Evolutionary conservation across 2,888 invertebrate species (phyloP).

Genomic region (Deilephila porcellus): DNA sequence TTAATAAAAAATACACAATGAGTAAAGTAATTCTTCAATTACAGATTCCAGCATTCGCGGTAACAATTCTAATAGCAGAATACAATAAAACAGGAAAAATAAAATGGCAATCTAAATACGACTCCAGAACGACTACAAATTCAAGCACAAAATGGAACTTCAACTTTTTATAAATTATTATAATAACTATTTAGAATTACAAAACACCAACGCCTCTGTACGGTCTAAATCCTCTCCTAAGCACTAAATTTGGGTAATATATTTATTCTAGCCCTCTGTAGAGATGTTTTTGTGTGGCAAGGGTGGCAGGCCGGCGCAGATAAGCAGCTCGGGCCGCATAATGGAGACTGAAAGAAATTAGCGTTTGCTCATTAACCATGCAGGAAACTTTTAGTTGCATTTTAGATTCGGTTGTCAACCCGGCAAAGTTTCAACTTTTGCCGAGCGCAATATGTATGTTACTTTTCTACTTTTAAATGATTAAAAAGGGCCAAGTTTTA

Average conservation of each 20-base stretch:
- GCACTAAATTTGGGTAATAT: background rate
- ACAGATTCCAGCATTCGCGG: too few species aligned
- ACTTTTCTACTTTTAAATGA: slow-evolving; percentile 14
- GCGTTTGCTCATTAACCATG: slow-evolving; percentile 62
- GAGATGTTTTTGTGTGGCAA: slow-evolving; percentile 31
- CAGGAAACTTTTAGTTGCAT: slow-evolving; percentile 46
- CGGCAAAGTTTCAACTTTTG: slow-evolving; percentile 25
- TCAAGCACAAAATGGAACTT: too few species aligned
- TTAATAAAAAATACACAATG: too few species aligned
- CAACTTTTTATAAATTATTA: too few species aligned
- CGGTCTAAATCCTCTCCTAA: background rate
- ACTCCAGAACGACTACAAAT: too few species aligned
- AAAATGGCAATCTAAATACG: too few species aligned
- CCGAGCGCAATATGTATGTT: slow-evolving; percentile 23
- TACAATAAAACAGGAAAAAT: too few species aligned
- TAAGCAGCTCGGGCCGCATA: slow-evolving; percentile 60
- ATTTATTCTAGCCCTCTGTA: slow-evolving; percentile 20
- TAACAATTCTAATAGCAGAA: too few species aligned
- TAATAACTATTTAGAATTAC: too few species aligned
- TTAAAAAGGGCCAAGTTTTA: slow-evolving; percentile 1
- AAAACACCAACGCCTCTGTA: background rate
- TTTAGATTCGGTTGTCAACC: slow-evolving; percentile 35
- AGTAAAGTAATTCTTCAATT: too few species aligned
- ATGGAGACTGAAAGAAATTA: slow-evolving; percentile 71
- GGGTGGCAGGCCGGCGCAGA: slow-evolving; percentile 51